These are phyloP conservation scores for Galendromus occidentalis DNA, from an alignment of 1,140 invertebrate species.

Conservation along the genomic window DNA sequence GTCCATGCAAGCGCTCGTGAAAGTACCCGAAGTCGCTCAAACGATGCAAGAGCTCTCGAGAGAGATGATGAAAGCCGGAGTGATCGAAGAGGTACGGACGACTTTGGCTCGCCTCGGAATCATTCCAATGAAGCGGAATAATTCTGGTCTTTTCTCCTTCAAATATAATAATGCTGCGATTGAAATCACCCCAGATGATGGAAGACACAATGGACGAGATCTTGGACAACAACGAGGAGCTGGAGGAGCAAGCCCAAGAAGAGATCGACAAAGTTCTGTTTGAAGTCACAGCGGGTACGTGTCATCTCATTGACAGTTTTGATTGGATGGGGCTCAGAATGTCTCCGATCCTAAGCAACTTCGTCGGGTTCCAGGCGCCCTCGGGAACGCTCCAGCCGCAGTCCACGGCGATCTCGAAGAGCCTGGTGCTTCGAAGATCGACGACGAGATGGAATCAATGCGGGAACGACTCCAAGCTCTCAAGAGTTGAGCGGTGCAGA, in stretches of 20 bases:
- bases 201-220: constrained; percentile 87
- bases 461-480: constrained; percentile 58
- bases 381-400: constrained; percentile 62
- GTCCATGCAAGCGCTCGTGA: constrained; percentile 75
- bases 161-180: too few relatives aligned
- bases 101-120: too few relatives aligned
- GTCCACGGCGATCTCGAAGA: constrained; percentile 29
- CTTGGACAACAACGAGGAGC: constrained; percentile 55
- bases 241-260: constrained; percentile 75
- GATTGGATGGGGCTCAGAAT: too few relatives aligned
- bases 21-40: constrained; percentile 73
- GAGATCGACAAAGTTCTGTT: constrained; percentile 90
- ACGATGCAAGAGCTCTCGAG: constrained; percentile 95
- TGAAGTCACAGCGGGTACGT: constrained; percentile 68
- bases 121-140: too few relatives aligned
- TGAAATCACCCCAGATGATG: constrained; percentile 43
- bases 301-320: background rate
- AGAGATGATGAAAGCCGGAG: constrained; percentile 98
- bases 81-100: constrained; percentile 56
- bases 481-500: constrained; percentile 40
- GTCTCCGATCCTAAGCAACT: too few relatives aligned
- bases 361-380: constrained; percentile 33
- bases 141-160: too few relatives aligned
- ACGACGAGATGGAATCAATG: constrained; percentile 63
- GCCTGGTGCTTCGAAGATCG: constrained; percentile 40